Evolutionary conservation across 2,888 invertebrate genomes (phyloP), one percentile per base, ranked within the genome.

Genomic region (Nymphalis c-album): DNA sequence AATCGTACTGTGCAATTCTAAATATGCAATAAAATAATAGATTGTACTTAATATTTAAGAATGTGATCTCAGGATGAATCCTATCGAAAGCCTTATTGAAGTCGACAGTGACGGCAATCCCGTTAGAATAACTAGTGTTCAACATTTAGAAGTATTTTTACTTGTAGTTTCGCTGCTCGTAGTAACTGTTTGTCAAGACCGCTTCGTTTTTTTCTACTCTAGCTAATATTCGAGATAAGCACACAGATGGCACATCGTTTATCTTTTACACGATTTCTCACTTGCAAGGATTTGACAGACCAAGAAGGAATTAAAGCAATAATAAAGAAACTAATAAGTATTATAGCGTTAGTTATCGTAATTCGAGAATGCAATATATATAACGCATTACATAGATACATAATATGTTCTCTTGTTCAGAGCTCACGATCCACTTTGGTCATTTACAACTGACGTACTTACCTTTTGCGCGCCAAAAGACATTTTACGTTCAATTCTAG

Each of bases 1-100:
- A 82, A 87, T 85, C 82, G 84, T 88, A 88, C 86, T 87, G 90
- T 90, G 90, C 90, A 90, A 90, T 90, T 88, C 86, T 84, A 85
- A 90, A 89, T 88, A 90, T 83, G 91, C 90, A 90, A 90, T 90
- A 90, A 66, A 40, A 40, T 40, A 40, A 90, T 91, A 90, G 87
- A 88, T 87, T 85, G 87, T 90, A 90, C 88, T 88, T 91, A 90
- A 88, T 87, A 82, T 89, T 80, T 90, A 91, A 90, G 89, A 85
- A 89, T 81, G 90, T 92, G 91, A 92, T 92, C 91, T 91, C 91
- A 91, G 88, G 87, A 88, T 84, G 88, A 87, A 88, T 86, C 87
- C 85, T 88, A 88, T 88, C 85, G 84, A 88, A 88, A 86, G 89
- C 89, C 89, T 90, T 87, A 83, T 82, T 80, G 80, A 85, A 84